Evolutionary conservation across 1,140 invertebrate species (phyloP).

Genomic region (Euura saliciscinereae): DNA sequence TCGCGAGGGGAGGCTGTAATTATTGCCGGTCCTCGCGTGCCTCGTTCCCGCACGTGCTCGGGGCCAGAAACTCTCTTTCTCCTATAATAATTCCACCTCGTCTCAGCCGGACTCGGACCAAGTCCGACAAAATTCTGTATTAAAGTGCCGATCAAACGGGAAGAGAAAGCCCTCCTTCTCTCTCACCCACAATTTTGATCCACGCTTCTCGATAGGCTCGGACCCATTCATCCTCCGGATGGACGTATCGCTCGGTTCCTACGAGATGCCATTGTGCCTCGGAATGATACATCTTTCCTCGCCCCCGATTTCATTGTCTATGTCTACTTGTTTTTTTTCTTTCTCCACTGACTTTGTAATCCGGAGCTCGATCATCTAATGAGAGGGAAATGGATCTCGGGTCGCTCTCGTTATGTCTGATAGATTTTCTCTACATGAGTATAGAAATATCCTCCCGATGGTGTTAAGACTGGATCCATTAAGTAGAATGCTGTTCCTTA

Average conservation of each 20-base stretch:
- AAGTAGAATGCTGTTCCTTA: neutral
- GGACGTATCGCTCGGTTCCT: neutral
- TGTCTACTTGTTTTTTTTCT: neutral
- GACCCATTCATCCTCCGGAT: neutral
- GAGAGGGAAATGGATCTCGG: constrained; percentile 5
- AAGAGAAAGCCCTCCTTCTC: neutral
- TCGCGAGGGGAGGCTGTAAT: constrained; percentile 4
- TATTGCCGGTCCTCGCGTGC: constrained; percentile 4
- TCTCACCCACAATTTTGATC: neutral
- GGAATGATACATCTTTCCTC: constrained; percentile 5
- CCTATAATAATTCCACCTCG: neutral
- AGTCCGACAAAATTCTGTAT: too few relatives aligned
- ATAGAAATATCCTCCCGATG: neutral
- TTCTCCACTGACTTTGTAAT: neutral
- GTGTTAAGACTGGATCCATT: neutral
- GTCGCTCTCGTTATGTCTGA: neutral
- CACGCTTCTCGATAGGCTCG: neutral
- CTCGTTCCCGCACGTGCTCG: constrained; percentile 5
- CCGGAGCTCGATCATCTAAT: neutral
- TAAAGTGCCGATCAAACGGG: too few relatives aligned
- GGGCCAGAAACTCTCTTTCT: neutral
- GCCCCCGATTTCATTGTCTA: neutral
- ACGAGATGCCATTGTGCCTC: neutral
- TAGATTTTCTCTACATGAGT: neutral
- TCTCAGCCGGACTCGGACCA: too few relatives aligned